These are phyloP conservation scores for Chymomyza procnemis DNA, from an alignment of 2,888 invertebrate species.

Conservation along the genomic window DNA sequence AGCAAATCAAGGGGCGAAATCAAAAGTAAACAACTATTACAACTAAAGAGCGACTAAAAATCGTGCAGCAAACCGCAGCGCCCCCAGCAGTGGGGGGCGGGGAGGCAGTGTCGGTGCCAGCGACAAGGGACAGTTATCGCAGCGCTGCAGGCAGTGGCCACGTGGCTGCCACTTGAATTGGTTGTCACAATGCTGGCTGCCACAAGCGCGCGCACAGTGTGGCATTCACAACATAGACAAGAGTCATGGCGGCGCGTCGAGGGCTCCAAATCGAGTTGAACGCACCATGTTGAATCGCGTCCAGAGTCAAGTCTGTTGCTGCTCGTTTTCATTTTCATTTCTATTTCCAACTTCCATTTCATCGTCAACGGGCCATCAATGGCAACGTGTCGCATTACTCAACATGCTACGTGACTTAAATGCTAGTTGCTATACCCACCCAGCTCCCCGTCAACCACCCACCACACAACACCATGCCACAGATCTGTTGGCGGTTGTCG, in stretches of 20 bases:
- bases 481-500: too few relatives aligned
- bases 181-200: slow-evolving; percentile 49
- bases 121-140: not conserved
- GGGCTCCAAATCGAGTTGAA: too few relatives aligned
- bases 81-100: not conserved
- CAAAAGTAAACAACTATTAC: slow-evolving; percentile 46
- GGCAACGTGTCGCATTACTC: slow-evolving; percentile 73
- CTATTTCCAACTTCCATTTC: slow-evolving; percentile 62
- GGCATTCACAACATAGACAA: not conserved
- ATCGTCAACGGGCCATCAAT: slow-evolving; percentile 71
- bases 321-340: slow-evolving; percentile 50
- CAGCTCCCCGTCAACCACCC: not conserved
- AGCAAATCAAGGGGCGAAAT: slow-evolving; percentile 63
- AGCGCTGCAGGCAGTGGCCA: slow-evolving; percentile 17
- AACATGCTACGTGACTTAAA: slow-evolving; percentile 72
- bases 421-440: slow-evolving; percentile 39
- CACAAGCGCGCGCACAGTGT: not conserved
- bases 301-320: not conserved
- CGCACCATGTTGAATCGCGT: too few relatives aligned
- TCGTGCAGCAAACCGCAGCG: slow-evolving; percentile 3
- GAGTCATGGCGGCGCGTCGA: too few relatives aligned
- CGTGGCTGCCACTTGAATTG: slow-evolving; percentile 61
- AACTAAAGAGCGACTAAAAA: slow-evolving; percentile 5
- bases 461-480: too few relatives aligned
- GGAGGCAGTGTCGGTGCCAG: not conserved